phyloP scores from a whole-genome alignment of 2,113 vertebrate genomes.

The Myiopsitta monachus region DNA sequence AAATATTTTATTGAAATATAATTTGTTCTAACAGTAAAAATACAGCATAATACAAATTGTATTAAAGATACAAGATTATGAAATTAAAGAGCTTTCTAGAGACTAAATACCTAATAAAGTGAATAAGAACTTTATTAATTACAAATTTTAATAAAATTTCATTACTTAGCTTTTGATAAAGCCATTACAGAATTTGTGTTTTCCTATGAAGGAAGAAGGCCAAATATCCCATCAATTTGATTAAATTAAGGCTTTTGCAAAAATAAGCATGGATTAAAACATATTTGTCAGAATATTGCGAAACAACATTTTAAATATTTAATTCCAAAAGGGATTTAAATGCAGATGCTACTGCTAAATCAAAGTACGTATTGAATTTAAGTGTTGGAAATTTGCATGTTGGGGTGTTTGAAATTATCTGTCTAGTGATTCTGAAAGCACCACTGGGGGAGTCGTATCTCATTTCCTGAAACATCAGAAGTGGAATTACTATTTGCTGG shows the following conservation, averaged over 20 bases:
- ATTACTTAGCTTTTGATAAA: background rate
- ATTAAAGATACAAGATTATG: background rate
- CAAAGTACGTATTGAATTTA: slow-evolving; percentile 28
- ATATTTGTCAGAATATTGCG: background rate
- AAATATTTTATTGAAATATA: background rate
- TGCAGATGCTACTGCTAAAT: background rate
- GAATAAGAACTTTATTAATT: background rate
- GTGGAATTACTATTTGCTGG: slow-evolving; percentile 33
- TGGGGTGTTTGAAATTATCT: slow-evolving; percentile 32
- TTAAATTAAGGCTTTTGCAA: background rate
- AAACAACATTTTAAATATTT: slow-evolving; percentile 17
- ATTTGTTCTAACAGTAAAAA: background rate
- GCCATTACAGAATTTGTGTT: background rate
- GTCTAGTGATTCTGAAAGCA: slow-evolving; percentile 30
- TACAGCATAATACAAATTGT: background rate
- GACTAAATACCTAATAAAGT: background rate
- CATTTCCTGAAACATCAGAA: slow-evolving; percentile 42
- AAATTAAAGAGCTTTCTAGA: background rate
- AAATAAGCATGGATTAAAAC: slow-evolving; percentile 6
- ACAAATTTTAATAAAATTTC: background rate
- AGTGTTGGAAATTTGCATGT: slow-evolving; percentile 30
- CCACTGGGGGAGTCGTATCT: slow-evolving; percentile 17
- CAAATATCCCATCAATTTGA: background rate
- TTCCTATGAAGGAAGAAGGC: background rate
- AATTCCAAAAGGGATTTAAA: slow-evolving; percentile 22